Base-by-base conservation (phyloP, 2,888 invertebrate species). In the Bedellia somnulentella region DNA sequence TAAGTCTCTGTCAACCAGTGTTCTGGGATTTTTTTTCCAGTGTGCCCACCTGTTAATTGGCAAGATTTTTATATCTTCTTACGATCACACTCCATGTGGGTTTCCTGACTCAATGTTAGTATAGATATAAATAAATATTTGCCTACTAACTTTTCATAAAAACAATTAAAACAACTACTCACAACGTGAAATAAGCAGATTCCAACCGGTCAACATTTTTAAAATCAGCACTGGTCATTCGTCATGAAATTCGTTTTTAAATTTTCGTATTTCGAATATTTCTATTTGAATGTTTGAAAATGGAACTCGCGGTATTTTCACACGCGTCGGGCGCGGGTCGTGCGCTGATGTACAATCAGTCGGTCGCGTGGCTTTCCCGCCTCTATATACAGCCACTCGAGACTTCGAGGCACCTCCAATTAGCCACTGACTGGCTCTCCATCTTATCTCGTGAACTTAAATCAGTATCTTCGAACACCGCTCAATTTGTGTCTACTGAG, bases 161-260 rank as follows among this genome's bases (percentile, higher is more conserved):
- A 29, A 18, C 27, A 11, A 34, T 31, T 23, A 31, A 14, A n/a
- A 24, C 29, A 36, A 27, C 28, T 35, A 67, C 73, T 73, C 46
- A 75, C 73, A 37, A 44, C 70, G 71, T 2, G 73, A 75, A 33
- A 71, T 49, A 41, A 70, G 39, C 29, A 71, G 51, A 48, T 62
- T 63, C 73, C 73, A 73, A 17, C 73, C 73, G 36, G 51, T 54
- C 52, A 75, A 59, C 73, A 75, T 75, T 39, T 52, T 62, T 37
- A 27, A 3, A 2, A 26, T 15, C 14, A 10, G 15, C 26, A 26
- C 11, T 5, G 8, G 2, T 6, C 12, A 6, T 11, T 24, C 6
- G 6, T 24, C 21, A n/a, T 21, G 8, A n/a, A 3, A 3, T 21
- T n/a, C n/a, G n/a, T n/a, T n/a, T n/a, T n/a, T n/a, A n/a, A n/a